Evolutionary conservation across 2,888 invertebrate species (phyloP), one percentile per base, ranked within the genome.

Genomic region (Sinopyrophorus schimmeli): DNA sequence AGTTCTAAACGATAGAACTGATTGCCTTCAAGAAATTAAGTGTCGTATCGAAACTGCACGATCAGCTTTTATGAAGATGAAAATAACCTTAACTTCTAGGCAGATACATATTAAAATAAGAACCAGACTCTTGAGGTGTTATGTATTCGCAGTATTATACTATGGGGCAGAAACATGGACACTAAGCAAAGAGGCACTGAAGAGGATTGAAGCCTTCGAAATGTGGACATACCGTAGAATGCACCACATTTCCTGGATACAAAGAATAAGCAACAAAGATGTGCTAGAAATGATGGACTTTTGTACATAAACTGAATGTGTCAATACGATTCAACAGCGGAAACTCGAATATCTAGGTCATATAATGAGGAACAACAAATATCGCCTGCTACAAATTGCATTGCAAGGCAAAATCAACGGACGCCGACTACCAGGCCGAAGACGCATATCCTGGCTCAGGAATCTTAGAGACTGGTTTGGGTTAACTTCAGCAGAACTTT

Each of bases 361-460:
- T n/a, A 4, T 24, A 7, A 24, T 24, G 9, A 24, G 24, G 9
- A 24, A 24, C n/a, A 3, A 7, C 9, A 24, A 24, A 24, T 24
- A 24, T n/a, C 24, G n/a, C 9, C 9, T 24, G 9, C 3, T n/a
- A 24, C 11, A 30, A 14, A 7, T 15, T 3, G 16, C 12, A 12
- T 11, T 30, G n/a, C 30, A 30, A 30, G 30, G 30, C 30, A 30
- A 30, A 30, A 11, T 30, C 12, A 15, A 30, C 5, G 30, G 30
- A 5, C 5, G 30, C 30, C 12, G 30, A 5, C 10, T 14, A 5
- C 30, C 5, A 30, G 11, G 11, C 12, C 11, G 5, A 10, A 30
- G 30, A 30, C 30, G 30, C 12, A 30, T 30, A 30, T 30, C 11
- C 30, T 30, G 30, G 11, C n/a, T 30, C 9, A 30, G 12, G 10